These are phyloP conservation scores for Anguilla marmorata DNA, from an alignment of 2,797 vertebrate species.

Conservation along the genomic window DNA sequence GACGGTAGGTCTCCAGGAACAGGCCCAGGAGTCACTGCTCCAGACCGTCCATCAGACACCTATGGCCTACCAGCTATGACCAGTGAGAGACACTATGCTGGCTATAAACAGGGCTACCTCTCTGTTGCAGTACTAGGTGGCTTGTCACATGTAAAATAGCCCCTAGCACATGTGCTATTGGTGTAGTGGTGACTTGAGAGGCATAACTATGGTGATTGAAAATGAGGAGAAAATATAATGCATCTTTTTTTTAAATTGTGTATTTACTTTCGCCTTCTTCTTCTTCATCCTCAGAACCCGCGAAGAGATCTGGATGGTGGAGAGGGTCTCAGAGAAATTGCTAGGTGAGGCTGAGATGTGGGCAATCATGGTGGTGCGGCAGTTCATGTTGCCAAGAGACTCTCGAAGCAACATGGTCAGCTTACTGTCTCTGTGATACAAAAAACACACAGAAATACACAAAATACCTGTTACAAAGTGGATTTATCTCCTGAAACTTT, in stretches of 20 bases:
- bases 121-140: neutral
- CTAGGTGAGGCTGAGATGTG: slow-evolving; percentile 91
- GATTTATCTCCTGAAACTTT: neutral
- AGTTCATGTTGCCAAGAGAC: slow-evolving; percentile 98
- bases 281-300: slow-evolving; percentile 97
- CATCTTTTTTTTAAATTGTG: slow-evolving; percentile 36
- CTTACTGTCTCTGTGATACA: slow-evolving; percentile 89
- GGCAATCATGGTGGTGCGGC: slow-evolving; percentile 98
- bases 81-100: neutral
- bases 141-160: neutral
- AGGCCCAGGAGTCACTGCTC: no score
- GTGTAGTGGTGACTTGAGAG: neutral
- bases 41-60: neutral
- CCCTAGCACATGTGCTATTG: neutral
- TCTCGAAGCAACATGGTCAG: slow-evolving; percentile 98
- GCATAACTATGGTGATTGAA: neutral
- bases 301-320: slow-evolving; percentile 95
- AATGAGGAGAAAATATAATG: neutral
- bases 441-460: neutral
- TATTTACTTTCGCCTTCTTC: slow-evolving; percentile 95
- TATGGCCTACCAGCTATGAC: neutral
- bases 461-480: neutral
- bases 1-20: neutral
- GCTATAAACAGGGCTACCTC: neutral
- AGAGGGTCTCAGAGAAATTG: slow-evolving; percentile 93